phyloP scores from a whole-genome alignment of 2,888 invertebrate species.

The Cerceris ruficornis region DNA sequence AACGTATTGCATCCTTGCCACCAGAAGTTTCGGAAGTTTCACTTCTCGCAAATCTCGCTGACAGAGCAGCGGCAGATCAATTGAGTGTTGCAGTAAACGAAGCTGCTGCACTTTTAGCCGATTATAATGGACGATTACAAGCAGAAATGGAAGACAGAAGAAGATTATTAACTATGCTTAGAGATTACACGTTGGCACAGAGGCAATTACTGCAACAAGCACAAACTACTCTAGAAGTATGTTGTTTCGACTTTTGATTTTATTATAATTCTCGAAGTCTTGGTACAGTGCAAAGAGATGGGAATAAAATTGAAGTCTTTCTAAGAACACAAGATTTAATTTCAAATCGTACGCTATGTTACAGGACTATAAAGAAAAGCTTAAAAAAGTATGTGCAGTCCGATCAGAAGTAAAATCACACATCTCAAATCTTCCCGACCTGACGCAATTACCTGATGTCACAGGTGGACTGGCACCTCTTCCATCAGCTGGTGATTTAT shows the following conservation, averaged over 20 bases:
- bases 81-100: slow-evolving; percentile 93
- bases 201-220: slow-evolving; percentile 93
- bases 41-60: slow-evolving; percentile 91
- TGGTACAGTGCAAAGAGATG: neutral
- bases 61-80: slow-evolving; percentile 90
- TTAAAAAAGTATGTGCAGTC: slow-evolving; percentile 93
- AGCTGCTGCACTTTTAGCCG: slow-evolving; percentile 92
- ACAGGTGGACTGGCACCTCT: slow-evolving; percentile 96
- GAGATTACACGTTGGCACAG: slow-evolving; percentile 94
- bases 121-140: slow-evolving; percentile 93
- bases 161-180: slow-evolving; percentile 92
- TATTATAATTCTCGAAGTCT: slow-evolving; percentile 6
- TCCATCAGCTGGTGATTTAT: slow-evolving; percentile 97
- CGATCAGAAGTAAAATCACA: slow-evolving; percentile 95
- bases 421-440: slow-evolving; percentile 95
- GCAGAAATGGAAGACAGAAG: slow-evolving; percentile 95
- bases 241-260: slow-evolving; percentile 16
- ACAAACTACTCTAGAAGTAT: slow-evolving; percentile 93
- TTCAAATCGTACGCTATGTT: slow-evolving; percentile 62
- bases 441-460: slow-evolving; percentile 95
- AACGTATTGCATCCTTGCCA: slow-evolving; percentile 96
- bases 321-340: too few species aligned
- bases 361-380: slow-evolving; percentile 95
- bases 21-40: slow-evolving; percentile 96
- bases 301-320: neutral